Evolutionary conservation across 2,888 invertebrate species (phyloP), one percentile per base, ranked within the genome.

Genomic region (Amblyjoppa proteus): DNA sequence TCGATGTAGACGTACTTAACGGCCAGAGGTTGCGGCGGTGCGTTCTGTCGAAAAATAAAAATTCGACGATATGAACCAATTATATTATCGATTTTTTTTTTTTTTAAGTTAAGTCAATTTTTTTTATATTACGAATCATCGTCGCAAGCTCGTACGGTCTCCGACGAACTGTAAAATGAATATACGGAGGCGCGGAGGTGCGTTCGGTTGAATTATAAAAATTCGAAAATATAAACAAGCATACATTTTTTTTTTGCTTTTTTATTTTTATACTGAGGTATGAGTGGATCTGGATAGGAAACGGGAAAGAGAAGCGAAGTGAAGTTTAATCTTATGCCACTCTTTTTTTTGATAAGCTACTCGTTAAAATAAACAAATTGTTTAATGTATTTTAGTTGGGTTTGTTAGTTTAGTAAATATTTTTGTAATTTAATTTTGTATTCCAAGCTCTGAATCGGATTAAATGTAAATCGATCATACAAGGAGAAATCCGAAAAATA

Each of bases 1-100:
- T 87, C 66, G 20, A 91, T 88, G 73, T 85, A 86, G 81, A 92
- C 87, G 68, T 86, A 84, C 70, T 92, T 90, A 38, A 90, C 83
- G 28, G 88, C 77, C 20, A 70, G 81, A 49, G 83, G 38, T 51
- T 53, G 53, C 51, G 61, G 41, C 2, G 58, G 13, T 34, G 53
- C 58, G 51, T 83, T 74, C 87, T 87, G 81, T 74, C 9, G 31
- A 66, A 73, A 81, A 51, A 51, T 51, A 20, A 68, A 56, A 13
- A 81, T 68, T 77, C 25, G 66, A 31, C 38, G 2, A 49, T n/a
- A 78, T 20, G 58, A 56, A 53, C 5, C 6, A 34, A 31, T 20
- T 28, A 28, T 25, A 31, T 71, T 20, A 25, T 3, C 16, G 45
- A 45, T 16, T 20, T 49, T 49, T 49, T 16, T 16, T 49, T 49